Conservation (phyloP, 2,888 invertebrate species). For the Sphecodes monilicornis region DNA sequence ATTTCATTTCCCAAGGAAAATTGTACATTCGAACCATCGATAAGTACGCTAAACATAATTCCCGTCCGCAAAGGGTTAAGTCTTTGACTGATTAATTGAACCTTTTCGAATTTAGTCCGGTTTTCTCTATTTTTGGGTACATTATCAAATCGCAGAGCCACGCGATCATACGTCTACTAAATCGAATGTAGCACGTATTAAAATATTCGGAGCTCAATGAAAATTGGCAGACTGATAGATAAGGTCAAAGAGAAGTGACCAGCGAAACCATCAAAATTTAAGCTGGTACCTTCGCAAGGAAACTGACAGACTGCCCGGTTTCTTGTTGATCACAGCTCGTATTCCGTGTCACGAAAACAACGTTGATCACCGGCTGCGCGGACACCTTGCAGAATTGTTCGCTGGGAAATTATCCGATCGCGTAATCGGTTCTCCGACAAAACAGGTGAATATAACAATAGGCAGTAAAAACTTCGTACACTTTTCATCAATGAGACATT, state of each 20-base stretch:
- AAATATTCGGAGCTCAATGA: not conserved
- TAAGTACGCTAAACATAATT: too few species aligned
- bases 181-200: too few species aligned
- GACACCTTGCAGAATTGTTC: slow-evolving; percentile 1
- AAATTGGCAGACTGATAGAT: not conserved
- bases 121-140: not conserved
- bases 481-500: slow-evolving; percentile 6
- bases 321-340: not conserved
- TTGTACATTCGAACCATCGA: too few species aligned
- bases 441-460: slow-evolving; percentile 6
- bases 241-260: not conserved
- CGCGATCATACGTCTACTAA: too few species aligned
- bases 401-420: not conserved
- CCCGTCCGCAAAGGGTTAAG: too few species aligned
- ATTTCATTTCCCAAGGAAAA: too few species aligned
- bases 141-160: too few species aligned
- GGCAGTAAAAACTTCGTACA: not conserved
- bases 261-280: not conserved
- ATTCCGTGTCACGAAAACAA: not conserved
- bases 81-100: not conserved
- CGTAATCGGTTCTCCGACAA: slow-evolving; percentile 1
- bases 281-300: not conserved
- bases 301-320: not conserved
- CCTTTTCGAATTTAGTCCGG: not conserved
- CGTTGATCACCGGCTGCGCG: not conserved